Percentiles rank a stretch among this genome's conserved stretches.
Evolutionary conservation across 2,113 vertebrate species (phyloP).

Genomic region (Ahaetulla prasina): DNA sequence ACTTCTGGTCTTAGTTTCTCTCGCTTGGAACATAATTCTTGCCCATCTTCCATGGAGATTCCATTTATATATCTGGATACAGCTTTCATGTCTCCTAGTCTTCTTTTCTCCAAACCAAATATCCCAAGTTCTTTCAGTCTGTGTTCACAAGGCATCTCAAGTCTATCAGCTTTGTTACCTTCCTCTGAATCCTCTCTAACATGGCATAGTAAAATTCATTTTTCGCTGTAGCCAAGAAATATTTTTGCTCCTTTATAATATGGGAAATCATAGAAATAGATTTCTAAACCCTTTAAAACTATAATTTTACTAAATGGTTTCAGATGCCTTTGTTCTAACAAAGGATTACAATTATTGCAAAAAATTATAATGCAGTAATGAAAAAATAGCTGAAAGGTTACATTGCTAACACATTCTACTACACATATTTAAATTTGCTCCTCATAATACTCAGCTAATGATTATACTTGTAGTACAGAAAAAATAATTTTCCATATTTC

Average conservation of each 20-base stretch:
- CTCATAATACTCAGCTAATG: background rate
- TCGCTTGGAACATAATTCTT: background rate
- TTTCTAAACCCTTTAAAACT: background rate
- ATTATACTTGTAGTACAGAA: background rate
- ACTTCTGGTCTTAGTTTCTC: background rate
- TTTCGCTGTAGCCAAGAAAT: background rate
- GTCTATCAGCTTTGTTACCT: background rate
- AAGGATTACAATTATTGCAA: background rate
- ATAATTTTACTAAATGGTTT: background rate
- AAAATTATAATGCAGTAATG: background rate
- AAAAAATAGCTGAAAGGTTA: background rate
- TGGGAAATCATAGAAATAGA: background rate
- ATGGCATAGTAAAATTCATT: background rate
- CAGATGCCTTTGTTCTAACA: background rate
- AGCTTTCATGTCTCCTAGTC: background rate
- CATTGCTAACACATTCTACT: background rate
- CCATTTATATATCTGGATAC: background rate
- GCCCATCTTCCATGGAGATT: background rate
- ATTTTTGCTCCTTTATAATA: background rate
- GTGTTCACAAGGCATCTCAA: background rate
- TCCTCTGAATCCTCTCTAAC: background rate
- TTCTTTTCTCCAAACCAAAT: background rate
- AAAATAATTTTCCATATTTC: background rate
- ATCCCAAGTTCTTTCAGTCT: background rate
- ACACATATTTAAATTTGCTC: background rate